Conservation (phyloP, 2,113 vertebrate species). For the Alces alces region DNA sequence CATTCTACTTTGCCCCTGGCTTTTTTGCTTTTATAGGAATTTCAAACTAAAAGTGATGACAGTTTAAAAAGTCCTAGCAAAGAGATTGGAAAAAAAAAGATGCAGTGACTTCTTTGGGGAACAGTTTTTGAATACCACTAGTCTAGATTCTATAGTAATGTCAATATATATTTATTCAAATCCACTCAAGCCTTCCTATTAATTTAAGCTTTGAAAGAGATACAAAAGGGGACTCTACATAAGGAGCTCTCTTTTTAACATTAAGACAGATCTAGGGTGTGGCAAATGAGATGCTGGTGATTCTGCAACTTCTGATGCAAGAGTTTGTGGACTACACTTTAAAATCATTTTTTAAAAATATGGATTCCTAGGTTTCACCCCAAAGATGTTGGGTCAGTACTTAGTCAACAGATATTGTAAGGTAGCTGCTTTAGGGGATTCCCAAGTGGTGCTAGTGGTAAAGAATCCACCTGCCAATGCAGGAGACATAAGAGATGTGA, state of each 20-base stretch:
- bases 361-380: neutral
- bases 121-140: neutral
- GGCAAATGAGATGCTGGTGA: neutral
- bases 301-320: neutral
- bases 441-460: neutral
- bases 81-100: neutral
- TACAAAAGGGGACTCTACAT: neutral
- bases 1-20: neutral
- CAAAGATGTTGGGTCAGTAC: neutral
- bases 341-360: neutral
- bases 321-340: neutral
- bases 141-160: neutral
- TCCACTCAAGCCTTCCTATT: neutral
- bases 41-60: neutral
- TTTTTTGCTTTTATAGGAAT: slow-evolving; percentile 1
- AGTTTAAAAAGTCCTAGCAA: slow-evolving; percentile 10
- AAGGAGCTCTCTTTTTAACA: neutral
- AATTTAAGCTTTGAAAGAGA: neutral
- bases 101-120: neutral
- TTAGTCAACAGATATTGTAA: neutral
- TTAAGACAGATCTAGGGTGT: accelerated
- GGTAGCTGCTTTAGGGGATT: neutral
- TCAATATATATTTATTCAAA: neutral
- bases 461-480: neutral
- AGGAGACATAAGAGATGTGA: neutral